Percentiles rank a stretch among this genome's conserved stretches.
phyloP scores from a whole-genome alignment of 2,888 invertebrate species.

The Eledone cirrhosa region DNA sequence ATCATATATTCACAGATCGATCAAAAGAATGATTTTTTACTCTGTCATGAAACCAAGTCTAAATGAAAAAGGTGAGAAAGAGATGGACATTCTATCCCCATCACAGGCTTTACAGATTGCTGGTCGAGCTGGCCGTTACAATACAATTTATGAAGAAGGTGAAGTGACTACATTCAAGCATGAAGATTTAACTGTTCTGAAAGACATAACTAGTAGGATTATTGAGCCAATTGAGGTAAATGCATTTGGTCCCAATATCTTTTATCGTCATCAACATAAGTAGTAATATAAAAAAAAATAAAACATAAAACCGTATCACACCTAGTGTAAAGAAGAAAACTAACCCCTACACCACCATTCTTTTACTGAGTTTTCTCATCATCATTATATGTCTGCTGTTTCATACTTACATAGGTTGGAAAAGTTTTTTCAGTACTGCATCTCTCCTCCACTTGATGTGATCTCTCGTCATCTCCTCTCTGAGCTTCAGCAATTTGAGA shows the following conservation, averaged over 20 bases:
- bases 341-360: no score
- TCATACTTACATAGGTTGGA: no score
- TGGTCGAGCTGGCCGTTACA: slow-evolving; percentile 79
- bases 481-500: no score
- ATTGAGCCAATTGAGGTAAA: slow-evolving; percentile 74
- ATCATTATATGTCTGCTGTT: no score
- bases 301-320: no score
- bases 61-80: slow-evolving; percentile 86
- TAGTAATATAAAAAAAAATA: no score
- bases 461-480: no score
- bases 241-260: not conserved
- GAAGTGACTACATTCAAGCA: slow-evolving; percentile 86
- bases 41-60: slow-evolving; percentile 85
- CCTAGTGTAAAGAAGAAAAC: no score
- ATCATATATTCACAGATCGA: slow-evolving; percentile 71
- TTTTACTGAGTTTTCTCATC: no score
- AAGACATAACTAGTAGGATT: slow-evolving; percentile 73
- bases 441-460: no score
- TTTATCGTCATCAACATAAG: not conserved
- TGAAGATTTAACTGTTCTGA: slow-evolving; percentile 83
- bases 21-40: slow-evolving; percentile 92
- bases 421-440: no score
- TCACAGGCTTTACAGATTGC: slow-evolving; percentile 96
- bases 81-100: slow-evolving; percentile 88
- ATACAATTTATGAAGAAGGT: slow-evolving; percentile 70